These are phyloP conservation scores for Tortricodes alternella DNA, from an alignment of 2,888 invertebrate genomes.

Conservation along the genomic window DNA sequence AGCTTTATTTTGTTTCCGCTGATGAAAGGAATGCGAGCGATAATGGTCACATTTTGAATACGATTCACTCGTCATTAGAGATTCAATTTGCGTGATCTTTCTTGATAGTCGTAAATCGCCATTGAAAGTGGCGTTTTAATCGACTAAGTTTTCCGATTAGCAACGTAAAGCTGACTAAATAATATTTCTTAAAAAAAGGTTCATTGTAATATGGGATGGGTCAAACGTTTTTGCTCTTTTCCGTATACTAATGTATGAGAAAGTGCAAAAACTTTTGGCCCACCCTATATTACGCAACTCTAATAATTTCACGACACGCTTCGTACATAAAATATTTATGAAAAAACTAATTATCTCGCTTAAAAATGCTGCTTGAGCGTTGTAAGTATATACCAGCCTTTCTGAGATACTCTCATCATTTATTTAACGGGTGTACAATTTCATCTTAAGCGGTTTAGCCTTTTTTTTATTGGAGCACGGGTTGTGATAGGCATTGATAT, in stretches of 20 bases:
- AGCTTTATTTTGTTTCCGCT: constrained; percentile 44
- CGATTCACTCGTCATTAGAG: constrained; percentile 9
- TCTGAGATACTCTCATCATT: background rate
- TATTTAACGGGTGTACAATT: background rate
- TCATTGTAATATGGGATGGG: background rate
- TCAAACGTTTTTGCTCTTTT: too few relatives aligned
- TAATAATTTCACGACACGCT: background rate
- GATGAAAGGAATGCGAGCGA: constrained; percentile 30
- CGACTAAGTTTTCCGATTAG: background rate
- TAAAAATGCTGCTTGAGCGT: background rate
- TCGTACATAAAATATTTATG: background rate
- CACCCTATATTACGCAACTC: too few relatives aligned
- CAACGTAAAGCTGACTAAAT: background rate
- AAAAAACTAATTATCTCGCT: background rate
- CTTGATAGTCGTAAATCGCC: background rate
- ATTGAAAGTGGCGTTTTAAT: background rate
- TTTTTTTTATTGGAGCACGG: background rate
- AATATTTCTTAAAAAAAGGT: background rate
- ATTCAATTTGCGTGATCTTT: background rate
- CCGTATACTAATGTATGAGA: too few relatives aligned
- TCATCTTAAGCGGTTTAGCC: background rate
- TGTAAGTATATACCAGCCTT: background rate
- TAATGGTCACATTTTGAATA: constrained; percentile 20
- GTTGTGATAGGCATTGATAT: too few relatives aligned
- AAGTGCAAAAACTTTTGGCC: too few relatives aligned